Evolutionary conservation across 1,140 invertebrate species (phyloP), one percentile per base, ranked within the genome.

Genomic region (Zophobas morio): DNA sequence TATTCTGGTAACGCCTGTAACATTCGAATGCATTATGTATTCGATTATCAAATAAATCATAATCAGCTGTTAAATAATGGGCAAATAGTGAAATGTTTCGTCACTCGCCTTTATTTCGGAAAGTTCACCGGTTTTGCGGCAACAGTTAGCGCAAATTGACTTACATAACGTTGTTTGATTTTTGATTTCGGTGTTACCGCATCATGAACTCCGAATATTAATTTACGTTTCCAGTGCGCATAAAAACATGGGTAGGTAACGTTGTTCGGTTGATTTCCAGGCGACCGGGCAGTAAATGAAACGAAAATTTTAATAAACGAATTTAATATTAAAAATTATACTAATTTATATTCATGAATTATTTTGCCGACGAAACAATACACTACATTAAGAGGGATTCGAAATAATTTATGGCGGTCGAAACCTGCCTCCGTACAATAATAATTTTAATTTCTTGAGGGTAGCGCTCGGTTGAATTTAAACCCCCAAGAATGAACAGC

Each of bases 391-490:
- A 66, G 42, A 39, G 60, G 60, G 60, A 66, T 66, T 66, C 20
- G 60, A 42, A 46, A 42, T 33, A 66, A 66, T 66, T 66, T 66
- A 66, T 33, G 35, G 39, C 60, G 3, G 33, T 20, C 39, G 33
- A 42, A 66, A 36, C 37, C 39, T 2, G n/a, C n/a, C 3, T 46
- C 35, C 34, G 56, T 39, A 8, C 20, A 60, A 66, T 66, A 66
- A 66, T 66, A 66, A 66, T 66, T 66, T 66, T 66, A 66, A 66
- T 66, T 66, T 66, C 60, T 66, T 66, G 60, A 66, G 60, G 39
- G 60, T 40, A 1, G 37, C 39, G 60, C 60, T 60, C 60, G 60
- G 60, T 60, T 6, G 33, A 1, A 35, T 37, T 60, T 35, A 57
- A 60, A 39, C 60, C 60, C 37, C 60, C 39, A 20, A 51, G 20